Base-by-base conservation (phyloP, 2,113 vertebrate species). In the Apaloderma vittatum region DNA sequence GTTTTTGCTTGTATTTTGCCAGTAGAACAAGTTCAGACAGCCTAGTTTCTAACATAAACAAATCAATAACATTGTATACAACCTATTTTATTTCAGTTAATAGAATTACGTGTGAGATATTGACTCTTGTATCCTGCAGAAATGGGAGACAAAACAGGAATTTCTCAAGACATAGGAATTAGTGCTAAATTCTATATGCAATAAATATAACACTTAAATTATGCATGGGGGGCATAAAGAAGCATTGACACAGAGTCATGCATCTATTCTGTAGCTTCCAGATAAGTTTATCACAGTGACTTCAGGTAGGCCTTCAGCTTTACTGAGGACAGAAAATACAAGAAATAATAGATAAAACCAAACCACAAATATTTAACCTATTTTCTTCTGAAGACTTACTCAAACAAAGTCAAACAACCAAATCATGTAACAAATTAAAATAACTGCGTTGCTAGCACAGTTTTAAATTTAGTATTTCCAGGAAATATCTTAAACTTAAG, bases 381-480 rank as follows among this genome's bases (percentile, higher is more conserved):
- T 86, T 83, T 76, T 65, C 12, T 91, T 75, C 71, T 80, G 91
- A 92, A 76, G 9, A 45, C 95, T 96, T 96, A 95, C 83, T 95
- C 55, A 89, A 87, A 90, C 67, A 20, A 91, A 86, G 79, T 8
- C 36, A 92, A 80, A 30, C 58, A 40, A n/a, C 20, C 36, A 54
- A 95, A 94, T 94, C 66, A 75, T 4, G 9, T 59, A 74, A 49
- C 90, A 95, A 68, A 12, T 67, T 70, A 62, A 90, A 95, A 62
- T 67, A 73, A 52, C 37, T 59, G 26, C 4, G 2, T 86, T 67
- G 16, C 17, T 65, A 43, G 66, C 15, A n/a, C 15, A 73, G 72
- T 58, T 92, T 85, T 71, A 52, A 27, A 51, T 92, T 94, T 92
- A 49, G 26, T 89, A 77, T 92, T 74, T 94, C 80, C 45, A 66